Percentiles rank a stretch among this genome's conserved stretches.
phyloP scores from a whole-genome alignment of 2,888 invertebrate genomes.

The Brachynemurus nebulosus region DNA sequence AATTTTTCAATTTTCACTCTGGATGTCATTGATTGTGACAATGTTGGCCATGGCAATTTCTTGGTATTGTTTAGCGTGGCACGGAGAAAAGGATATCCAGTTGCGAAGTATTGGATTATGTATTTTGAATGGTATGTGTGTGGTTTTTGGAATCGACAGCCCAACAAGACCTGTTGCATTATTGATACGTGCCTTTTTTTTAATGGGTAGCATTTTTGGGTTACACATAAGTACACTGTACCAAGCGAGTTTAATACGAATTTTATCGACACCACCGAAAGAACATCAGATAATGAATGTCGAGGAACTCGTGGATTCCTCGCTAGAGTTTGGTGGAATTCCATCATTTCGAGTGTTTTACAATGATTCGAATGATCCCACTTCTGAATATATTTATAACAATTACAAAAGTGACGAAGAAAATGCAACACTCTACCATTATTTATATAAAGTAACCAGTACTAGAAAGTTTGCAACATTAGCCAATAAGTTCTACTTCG shows the following conservation, averaged over 20 bases:
- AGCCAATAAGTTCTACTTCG: slow-evolving; percentile 19
- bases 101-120: slow-evolving; percentile 14
- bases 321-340: slow-evolving; percentile 33
- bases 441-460: slow-evolving; percentile 17
- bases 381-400: slow-evolving; percentile 15
- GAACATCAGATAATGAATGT: slow-evolving; percentile 40
- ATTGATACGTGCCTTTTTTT: slow-evolving; percentile 39
- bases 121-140: slow-evolving; percentile 20
- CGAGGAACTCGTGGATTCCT: slow-evolving; percentile 35
- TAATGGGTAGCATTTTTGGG: slow-evolving; percentile 37
- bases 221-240: slow-evolving; percentile 39
- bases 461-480: slow-evolving; percentile 21
- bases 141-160: slow-evolving; percentile 35
- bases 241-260: slow-evolving; percentile 42
- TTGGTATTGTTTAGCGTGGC: neutral
- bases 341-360: slow-evolving; percentile 32
- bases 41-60: neutral
- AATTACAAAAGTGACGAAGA: slow-evolving; percentile 15
- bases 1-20: slow-evolving; percentile 36
- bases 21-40: slow-evolving; percentile 31
- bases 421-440: slow-evolving; percentile 17
- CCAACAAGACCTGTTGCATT: slow-evolving; percentile 35
- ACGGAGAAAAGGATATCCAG: slow-evolving; percentile 4
- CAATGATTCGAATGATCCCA: slow-evolving; percentile 12
- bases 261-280: slow-evolving; percentile 38